These are phyloP conservation scores for Synodontis membranacea DNA, from an alignment of 2,113 vertebrate species.

Conservation along the genomic window DNA sequence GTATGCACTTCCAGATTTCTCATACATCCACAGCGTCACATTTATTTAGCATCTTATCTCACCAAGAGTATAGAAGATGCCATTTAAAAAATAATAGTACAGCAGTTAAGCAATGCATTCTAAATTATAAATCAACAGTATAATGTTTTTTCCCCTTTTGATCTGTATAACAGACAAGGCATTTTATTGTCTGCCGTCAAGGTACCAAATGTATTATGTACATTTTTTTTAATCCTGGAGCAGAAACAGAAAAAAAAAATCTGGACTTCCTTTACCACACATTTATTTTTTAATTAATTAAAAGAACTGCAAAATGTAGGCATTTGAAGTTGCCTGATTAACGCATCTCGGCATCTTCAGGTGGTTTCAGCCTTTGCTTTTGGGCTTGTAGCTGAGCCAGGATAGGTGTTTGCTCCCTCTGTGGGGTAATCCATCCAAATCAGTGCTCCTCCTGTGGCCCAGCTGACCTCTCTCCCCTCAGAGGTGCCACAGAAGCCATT, in stretches of 20 bases:
- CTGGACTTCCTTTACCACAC: background rate
- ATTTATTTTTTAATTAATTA: background rate
- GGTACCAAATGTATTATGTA: background rate
- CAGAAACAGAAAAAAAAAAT: background rate
- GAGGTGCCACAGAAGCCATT: constrained; percentile 62
- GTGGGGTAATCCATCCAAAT: constrained; percentile 53
- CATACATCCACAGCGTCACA: background rate
- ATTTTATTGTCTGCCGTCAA: background rate
- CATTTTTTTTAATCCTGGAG: background rate
- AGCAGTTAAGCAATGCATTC: background rate
- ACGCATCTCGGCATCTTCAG: background rate
- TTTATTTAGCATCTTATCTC: background rate
- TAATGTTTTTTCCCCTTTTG: background rate
- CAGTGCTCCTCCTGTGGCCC: constrained; percentile 59
- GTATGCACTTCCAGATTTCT: constrained; percentile 60
- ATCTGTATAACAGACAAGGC: background rate
- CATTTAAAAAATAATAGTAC: background rate
- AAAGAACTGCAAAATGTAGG: background rate
- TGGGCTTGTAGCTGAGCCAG: constrained; percentile 25
- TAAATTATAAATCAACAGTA: background rate
- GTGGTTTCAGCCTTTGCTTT: background rate
- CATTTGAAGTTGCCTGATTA: background rate
- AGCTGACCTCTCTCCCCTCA: constrained; percentile 61
- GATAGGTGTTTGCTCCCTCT: constrained; percentile 56
- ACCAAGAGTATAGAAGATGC: background rate